Evolutionary conservation across 2,797 vertebrate genomes (phyloP).

Genomic region (Tragelaphus oryx): DNA sequence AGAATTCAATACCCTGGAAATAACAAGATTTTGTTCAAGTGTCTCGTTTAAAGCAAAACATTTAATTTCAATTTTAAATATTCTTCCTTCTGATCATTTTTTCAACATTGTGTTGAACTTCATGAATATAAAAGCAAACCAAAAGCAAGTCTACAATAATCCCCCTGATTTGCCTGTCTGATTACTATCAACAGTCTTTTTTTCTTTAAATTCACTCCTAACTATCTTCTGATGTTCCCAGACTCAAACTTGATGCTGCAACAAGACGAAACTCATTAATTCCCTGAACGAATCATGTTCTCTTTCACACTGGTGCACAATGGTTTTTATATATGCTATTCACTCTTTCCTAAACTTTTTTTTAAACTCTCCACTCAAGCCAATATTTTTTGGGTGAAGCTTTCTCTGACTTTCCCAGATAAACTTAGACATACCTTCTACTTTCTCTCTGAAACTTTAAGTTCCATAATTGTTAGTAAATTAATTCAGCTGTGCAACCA

Average conservation of each 20-base stretch:
- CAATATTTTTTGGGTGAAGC: not conserved
- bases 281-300: not conserved
- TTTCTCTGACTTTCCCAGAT: not conserved
- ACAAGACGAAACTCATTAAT: not conserved
- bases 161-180: not conserved
- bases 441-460: not conserved
- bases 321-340: not conserved
- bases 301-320: not conserved
- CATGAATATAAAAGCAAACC: not conserved
- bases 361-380: not conserved
- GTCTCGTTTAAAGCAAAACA: not conserved
- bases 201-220: slow-evolving; percentile 7
- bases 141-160: slow-evolving; percentile 6
- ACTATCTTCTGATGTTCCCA: not conserved
- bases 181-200: not conserved
- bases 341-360: not conserved
- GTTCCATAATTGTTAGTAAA: not conserved
- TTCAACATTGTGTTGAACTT: slow-evolving; percentile 20
- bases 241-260: not conserved
- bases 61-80: slow-evolving; percentile 24
- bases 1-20: not conserved
- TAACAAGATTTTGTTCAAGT: slow-evolving; percentile 17
- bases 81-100: not conserved
- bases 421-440: not conserved
- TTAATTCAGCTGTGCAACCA: not conserved